Conservation (phyloP, 2,888 invertebrate genomes). For the Boloria selene region DNA sequence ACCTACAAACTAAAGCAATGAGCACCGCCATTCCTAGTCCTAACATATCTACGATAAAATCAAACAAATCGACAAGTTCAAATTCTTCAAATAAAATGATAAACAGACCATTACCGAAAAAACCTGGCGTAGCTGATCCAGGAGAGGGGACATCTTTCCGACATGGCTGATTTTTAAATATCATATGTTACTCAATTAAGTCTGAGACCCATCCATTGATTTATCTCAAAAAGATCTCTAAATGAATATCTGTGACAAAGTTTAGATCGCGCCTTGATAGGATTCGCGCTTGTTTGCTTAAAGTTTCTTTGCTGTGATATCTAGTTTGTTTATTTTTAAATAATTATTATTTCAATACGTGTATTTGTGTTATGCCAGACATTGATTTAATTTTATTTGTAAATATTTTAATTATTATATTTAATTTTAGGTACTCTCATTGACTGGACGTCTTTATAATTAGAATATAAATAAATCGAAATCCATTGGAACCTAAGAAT, state of each 20-base stretch:
- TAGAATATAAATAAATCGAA: not conserved
- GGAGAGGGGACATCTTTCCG: conserved; percentile 71
- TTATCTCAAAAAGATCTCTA: conserved; percentile 43
- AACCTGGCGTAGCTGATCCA: conserved; percentile 71
- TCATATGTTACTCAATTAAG: not conserved
- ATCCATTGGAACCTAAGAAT: too few species aligned
- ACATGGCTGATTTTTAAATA: conserved; percentile 50
- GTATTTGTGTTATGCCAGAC: conserved; percentile 59
- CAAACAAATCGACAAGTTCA: conserved; percentile 60
- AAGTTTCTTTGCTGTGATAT: conserved; percentile 76
- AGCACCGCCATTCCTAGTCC: conserved; percentile 50
- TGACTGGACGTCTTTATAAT: conserved; percentile 16
- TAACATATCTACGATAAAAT: conserved; percentile 57
- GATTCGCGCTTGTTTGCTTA: conserved; percentile 49
- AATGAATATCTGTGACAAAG: conserved; percentile 46
- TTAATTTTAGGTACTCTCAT: conserved; percentile 43
- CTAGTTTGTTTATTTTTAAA: conserved; percentile 64
- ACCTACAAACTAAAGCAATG: conserved; percentile 48
- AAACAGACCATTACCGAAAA: conserved; percentile 86
- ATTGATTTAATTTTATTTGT: conserved; percentile 58
- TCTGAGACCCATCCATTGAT: conserved; percentile 29
- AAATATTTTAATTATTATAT: conserved; percentile 58
- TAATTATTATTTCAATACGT: conserved; percentile 51
- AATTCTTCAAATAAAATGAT: conserved; percentile 83
- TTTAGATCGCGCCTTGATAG: conserved; percentile 28